phyloP scores from a whole-genome alignment of 2,113 vertebrate species.

The Datnioides undecimradiatus region DNA sequence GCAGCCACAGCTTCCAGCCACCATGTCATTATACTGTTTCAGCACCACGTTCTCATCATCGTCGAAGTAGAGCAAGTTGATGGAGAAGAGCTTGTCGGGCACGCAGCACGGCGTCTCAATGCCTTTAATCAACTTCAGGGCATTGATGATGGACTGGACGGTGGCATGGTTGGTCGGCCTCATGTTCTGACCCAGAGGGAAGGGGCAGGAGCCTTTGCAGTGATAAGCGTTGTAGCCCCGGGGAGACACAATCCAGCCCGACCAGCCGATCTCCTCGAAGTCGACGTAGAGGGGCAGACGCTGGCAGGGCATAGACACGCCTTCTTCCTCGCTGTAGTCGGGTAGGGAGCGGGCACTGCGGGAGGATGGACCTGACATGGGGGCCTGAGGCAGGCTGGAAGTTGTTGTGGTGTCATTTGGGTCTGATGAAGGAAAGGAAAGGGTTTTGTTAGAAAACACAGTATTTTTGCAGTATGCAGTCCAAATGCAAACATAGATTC shows the following conservation, averaged over 20 bases:
- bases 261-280: slow-evolving; percentile 91
- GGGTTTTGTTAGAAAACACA: slow-evolving; percentile 3
- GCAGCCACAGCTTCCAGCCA: slow-evolving; percentile 89
- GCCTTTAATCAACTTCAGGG: slow-evolving; percentile 85
- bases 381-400: slow-evolving; percentile 63
- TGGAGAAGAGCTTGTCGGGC: slow-evolving; percentile 89
- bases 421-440: slow-evolving; percentile 55
- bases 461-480: fast-evolving
- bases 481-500: neutral
- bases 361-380: slow-evolving; percentile 47
- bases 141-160: slow-evolving; percentile 89
- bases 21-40: slow-evolving; percentile 90
- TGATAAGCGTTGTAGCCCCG: slow-evolving; percentile 89
- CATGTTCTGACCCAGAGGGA: slow-evolving; percentile 89
- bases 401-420: slow-evolving; percentile 38
- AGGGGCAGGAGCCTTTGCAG: slow-evolving; percentile 87
- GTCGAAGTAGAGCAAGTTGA: slow-evolving; percentile 89
- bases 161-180: slow-evolving; percentile 89
- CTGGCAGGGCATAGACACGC: slow-evolving; percentile 75
- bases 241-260: slow-evolving; percentile 89
- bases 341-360: slow-evolving; percentile 80
- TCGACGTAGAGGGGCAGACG: slow-evolving; percentile 87
- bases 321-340: slow-evolving; percentile 72
- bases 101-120: slow-evolving; percentile 87
- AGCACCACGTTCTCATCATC: slow-evolving; percentile 89